Evolutionary conservation across 2,113 vertebrate genomes (phyloP).

Genomic region (Cinclus cinclus): DNA sequence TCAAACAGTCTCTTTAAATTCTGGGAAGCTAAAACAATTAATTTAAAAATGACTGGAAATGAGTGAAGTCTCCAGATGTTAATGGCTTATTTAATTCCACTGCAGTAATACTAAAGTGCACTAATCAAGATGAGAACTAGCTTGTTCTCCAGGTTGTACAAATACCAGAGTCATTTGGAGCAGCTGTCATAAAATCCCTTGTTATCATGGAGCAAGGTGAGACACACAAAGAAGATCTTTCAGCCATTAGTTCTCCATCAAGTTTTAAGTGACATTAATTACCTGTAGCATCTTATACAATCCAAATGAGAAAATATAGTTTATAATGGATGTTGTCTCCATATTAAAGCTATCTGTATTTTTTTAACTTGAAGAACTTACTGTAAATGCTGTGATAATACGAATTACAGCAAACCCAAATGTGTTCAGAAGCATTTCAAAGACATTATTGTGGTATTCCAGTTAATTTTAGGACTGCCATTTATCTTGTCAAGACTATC

Average conservation of each 20-base stretch:
- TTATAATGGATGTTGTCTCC: background rate
- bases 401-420: background rate
- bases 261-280: background rate
- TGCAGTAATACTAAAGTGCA: background rate
- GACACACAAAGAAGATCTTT: background rate
- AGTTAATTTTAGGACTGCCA: background rate
- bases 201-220: background rate
- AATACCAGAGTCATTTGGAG: background rate
- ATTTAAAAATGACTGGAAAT: background rate
- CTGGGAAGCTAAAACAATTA: background rate
- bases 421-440: background rate
- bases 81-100: background rate
- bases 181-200: background rate
- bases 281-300: background rate
- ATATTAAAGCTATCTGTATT: background rate
- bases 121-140: background rate
- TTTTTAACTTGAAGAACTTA: background rate
- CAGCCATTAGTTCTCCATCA: background rate
- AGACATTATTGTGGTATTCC: background rate
- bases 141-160: background rate
- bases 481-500: background rate
- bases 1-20: background rate
- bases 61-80: conserved; percentile 1
- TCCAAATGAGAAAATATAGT: background rate
- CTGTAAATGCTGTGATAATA: background rate